Evolutionary conservation across 2,797 vertebrate genomes (phyloP).

Genomic region (Cyclopterus lumpus): DNA sequence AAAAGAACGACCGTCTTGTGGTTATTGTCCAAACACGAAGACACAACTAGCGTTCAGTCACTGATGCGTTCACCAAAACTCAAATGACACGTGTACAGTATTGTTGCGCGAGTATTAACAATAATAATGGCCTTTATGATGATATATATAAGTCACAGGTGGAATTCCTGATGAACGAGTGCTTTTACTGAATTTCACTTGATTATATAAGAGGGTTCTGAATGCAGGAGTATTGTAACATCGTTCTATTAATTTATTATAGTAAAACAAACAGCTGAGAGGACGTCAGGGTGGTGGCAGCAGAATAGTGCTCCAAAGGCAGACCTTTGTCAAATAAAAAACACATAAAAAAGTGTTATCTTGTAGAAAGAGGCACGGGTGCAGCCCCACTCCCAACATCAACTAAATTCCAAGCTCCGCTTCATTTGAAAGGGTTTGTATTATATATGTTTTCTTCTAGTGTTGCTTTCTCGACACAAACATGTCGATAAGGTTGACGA

Average conservation of each 20-base stretch:
- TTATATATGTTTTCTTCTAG: too few species aligned
- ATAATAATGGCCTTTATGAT: background rate
- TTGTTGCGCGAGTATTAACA: background rate
- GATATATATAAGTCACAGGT: background rate
- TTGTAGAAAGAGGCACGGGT: background rate
- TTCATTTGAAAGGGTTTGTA: background rate
- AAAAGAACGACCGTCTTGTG: background rate
- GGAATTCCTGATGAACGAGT: background rate
- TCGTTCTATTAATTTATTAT: background rate
- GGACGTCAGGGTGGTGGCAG: background rate
- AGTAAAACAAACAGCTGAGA: background rate
- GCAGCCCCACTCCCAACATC: background rate
- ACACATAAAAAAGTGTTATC: constrained; percentile 21
- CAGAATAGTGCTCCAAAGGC: background rate
- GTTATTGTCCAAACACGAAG: background rate
- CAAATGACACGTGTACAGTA: background rate
- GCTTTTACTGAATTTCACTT: background rate
- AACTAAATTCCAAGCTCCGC: constrained; percentile 1
- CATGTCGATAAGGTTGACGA: background rate
- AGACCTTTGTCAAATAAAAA: constrained; percentile 14
- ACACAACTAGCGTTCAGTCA: background rate
- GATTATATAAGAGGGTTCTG: background rate
- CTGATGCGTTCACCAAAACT: background rate
- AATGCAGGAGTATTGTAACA: background rate
- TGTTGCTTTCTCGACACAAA: background rate